Evolutionary conservation across 1,140 invertebrate species (phyloP).

Genomic region (Drosophila ambigua): DNA sequence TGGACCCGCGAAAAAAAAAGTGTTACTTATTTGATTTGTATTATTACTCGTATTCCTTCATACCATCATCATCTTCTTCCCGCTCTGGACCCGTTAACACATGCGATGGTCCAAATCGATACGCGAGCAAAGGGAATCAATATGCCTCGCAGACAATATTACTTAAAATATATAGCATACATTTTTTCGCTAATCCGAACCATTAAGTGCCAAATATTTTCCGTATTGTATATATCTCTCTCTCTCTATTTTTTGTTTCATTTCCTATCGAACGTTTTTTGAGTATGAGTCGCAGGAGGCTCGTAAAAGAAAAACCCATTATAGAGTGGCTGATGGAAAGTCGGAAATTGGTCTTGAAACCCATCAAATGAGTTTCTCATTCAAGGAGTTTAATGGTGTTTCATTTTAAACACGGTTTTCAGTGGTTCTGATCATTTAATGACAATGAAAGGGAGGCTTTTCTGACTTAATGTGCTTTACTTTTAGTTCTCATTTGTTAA

Average conservation of each 20-base stretch:
- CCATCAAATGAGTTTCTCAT: constrained; percentile 43
- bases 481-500: not conserved
- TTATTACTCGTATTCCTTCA: constrained; percentile 8
- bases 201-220: constrained; percentile 20
- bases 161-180: constrained; percentile 2
- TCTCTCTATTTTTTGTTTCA: constrained; percentile 8
- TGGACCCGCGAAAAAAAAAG: constrained; percentile 23
- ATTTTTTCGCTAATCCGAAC: constrained; percentile 28
- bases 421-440: not conserved
- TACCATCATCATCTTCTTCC: constrained; percentile 5
- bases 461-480: too few species aligned
- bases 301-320: constrained; percentile 13
- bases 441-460: not conserved
- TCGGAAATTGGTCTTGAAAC: constrained; percentile 12
- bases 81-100: constrained; percentile 6
- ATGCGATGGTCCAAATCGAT: constrained; percentile 1
- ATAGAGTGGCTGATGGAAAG: constrained; percentile 4
- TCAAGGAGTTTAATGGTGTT: constrained; percentile 4
- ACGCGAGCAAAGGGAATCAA: not conserved
- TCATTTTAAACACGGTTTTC: not conserved
- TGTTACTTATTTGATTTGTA: constrained; percentile 3
- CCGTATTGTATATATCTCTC: not conserved
- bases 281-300: constrained; percentile 37
- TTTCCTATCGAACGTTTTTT: constrained; percentile 15
- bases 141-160: constrained; percentile 4